Base-by-base conservation (phyloP, 2,113 vertebrate species). In the Myrmecophaga tridactyla region DNA sequence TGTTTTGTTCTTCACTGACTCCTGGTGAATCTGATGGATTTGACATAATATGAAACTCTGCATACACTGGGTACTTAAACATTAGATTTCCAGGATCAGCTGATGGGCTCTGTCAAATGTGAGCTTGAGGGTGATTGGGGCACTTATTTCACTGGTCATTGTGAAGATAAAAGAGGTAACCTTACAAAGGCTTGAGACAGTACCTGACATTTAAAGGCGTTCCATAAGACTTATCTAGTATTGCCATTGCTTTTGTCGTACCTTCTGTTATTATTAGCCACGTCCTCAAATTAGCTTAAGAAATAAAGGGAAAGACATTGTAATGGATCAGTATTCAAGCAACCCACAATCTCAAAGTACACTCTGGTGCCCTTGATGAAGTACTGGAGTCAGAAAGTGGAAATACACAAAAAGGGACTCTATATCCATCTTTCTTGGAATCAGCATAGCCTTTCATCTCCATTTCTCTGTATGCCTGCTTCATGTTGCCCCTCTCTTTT, bases 211-310 rank as follows among this genome's bases (percentile, higher is more conserved):
- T 94, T 83, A 86, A 46, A 89, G 63, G 11, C n/a, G 67, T 4
- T 70, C 9, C 46, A 6, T 65, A 80, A 53, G 7, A 84, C 13
- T 90, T 93, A 72, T 34, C 29, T 67, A 62, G 5, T 67, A 65
- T 41, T 88, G 25, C 72, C 96, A 11, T 92, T 58, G 48, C 36
- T 69, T 36, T 31, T 27, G 10, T 29, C 29, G 13, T 48, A 72
- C 31, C 41, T 86, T 86, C 78, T 92, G 39, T 95, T 94, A 87
- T 77, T 84, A 63, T 92, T 87, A 94, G 75, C 14, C 36, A 88
- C 46, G 94, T 53, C 58, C 46, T 94, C 21, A 88, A 94, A 53
- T 92, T 81, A 88, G 1, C 29, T 90, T 90, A 90, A 94, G 65
- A 88, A 92, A 86, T 43, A 82, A 88, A 86, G 21, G 23, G 18